phyloP scores from a whole-genome alignment of 92 coral and sea anemone genomes.

The Parazoanthus atlanticus region DNA sequence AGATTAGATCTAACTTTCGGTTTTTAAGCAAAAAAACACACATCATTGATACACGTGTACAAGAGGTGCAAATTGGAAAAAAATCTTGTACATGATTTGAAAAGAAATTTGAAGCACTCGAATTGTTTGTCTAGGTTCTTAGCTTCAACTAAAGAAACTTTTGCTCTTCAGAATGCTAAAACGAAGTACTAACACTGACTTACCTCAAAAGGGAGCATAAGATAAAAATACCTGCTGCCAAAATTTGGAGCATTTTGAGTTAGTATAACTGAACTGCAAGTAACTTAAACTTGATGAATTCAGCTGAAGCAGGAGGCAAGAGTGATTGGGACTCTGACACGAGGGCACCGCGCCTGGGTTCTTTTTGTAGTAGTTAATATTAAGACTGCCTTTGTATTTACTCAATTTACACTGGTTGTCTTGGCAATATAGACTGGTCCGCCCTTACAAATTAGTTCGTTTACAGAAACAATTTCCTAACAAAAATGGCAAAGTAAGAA shows the following conservation, averaged over 20 bases:
- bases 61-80: neutral
- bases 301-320: neutral
- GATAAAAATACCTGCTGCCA: neutral
- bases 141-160: neutral
- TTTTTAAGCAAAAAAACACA: neutral
- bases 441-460: conserved; percentile 20
- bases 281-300: neutral
- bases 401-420: conserved; percentile 3
- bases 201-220: conserved; percentile 4
- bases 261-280: neutral
- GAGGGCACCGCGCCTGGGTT: neutral
- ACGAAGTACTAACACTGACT: neutral
- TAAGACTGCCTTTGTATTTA: neutral
- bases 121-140: neutral
- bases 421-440: conserved; percentile 13
- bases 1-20: too few species aligned
- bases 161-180: neutral
- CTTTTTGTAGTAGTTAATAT: conserved; percentile 12
- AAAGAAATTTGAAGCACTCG: neutral
- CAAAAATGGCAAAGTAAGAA: neutral
- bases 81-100: neutral
- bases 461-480: conserved; percentile 14
- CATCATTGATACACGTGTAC: neutral
- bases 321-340: neutral
- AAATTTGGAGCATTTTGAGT: neutral